Conservation (phyloP, 2,888 invertebrate genomes). For the Amiota communis region DNA sequence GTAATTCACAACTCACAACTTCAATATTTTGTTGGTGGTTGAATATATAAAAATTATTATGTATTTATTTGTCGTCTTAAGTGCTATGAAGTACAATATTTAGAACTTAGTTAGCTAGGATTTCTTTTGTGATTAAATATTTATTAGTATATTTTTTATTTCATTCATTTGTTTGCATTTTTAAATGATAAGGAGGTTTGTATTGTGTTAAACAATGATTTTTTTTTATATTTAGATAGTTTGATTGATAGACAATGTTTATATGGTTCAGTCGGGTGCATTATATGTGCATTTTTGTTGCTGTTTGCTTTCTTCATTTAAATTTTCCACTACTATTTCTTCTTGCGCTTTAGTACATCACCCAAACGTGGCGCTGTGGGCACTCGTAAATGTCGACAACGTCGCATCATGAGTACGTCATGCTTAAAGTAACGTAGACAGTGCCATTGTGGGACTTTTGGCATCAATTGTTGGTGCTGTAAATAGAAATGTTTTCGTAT, state of each 20-base stretch:
- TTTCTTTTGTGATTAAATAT: slow-evolving; percentile 20
- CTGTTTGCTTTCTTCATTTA: slow-evolving; percentile 30
- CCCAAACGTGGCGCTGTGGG: slow-evolving; percentile 67
- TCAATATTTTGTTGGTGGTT: slow-evolving; percentile 32
- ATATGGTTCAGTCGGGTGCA: slow-evolving; percentile 50
- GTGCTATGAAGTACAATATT: slow-evolving; percentile 64
- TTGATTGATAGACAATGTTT: no score
- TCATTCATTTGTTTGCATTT: slow-evolving; percentile 47
- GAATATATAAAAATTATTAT: neutral
- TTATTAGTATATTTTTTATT: slow-evolving; percentile 36
- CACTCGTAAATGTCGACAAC: slow-evolving; percentile 83
- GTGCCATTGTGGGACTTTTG: slow-evolving; percentile 88
- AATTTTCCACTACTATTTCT: neutral
- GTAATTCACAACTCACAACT: slow-evolving; percentile 43
- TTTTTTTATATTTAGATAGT: slow-evolving; percentile 48
- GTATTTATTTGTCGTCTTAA: slow-evolving; percentile 45
- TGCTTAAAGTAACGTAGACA: slow-evolving; percentile 87
- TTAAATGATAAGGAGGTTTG: slow-evolving; percentile 35
- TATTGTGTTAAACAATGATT: slow-evolving; percentile 21
- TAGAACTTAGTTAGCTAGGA: slow-evolving; percentile 50
- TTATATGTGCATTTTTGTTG: slow-evolving; percentile 30
- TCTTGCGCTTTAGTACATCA: slow-evolving; percentile 61
- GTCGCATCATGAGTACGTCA: slow-evolving; percentile 79
- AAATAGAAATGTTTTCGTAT: slow-evolving; percentile 46
- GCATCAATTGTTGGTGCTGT: slow-evolving; percentile 81